Base-by-base conservation (phyloP, 2,113 vertebrate species). In the Ursus arctos region DNA sequence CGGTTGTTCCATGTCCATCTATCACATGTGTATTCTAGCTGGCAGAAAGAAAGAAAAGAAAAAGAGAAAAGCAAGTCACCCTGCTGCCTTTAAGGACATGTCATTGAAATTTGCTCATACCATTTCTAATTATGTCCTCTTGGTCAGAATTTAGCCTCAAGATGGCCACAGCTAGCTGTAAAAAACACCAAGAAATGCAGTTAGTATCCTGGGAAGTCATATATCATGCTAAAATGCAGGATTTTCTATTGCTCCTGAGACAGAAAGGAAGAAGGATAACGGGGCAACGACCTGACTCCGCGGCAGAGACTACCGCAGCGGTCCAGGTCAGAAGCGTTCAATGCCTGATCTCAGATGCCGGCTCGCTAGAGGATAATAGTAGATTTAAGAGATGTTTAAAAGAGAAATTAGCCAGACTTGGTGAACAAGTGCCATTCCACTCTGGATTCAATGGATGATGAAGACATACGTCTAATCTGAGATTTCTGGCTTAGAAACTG, bases 131-230 rank as follows among this genome's bases (percentile, higher is more conserved):
- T 83, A n/a, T 47, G 15, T 51, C 4, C 15, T 21, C 36, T 51
- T 95, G 74, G 14, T 43, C 53, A 92, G 69, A 83, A 87, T 89
- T 85, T 80, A 55, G 33, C 33, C 19, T 91, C 28, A 47, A 28
- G 1, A 74, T 80, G 36, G 13, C 18, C 53, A 33, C 11, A 31
- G 74, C 40, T 74, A 65, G 14, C 36, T 92, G 28, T 79, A 77
- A 89, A 63, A 26, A 18, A 67, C 49, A 11, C 16, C 89, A 26
- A 26, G 31, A 92, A 59, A 63, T 63, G 13, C 5, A 69, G 57
- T 49, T 59, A 88, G 91, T 93, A 84, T 76, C 94, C 67, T 83
- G 2, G 24, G 3, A 28, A 81, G 69, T n/a, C 28, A 74, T 63
- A 57, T 7, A 87, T 15, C 13, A 24, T 43, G 31, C 16, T 90